Evolutionary conservation across 1,140 invertebrate species (phyloP), one percentile per base, ranked within the genome.

Genomic region (Pogonomyrmex californicus): DNA sequence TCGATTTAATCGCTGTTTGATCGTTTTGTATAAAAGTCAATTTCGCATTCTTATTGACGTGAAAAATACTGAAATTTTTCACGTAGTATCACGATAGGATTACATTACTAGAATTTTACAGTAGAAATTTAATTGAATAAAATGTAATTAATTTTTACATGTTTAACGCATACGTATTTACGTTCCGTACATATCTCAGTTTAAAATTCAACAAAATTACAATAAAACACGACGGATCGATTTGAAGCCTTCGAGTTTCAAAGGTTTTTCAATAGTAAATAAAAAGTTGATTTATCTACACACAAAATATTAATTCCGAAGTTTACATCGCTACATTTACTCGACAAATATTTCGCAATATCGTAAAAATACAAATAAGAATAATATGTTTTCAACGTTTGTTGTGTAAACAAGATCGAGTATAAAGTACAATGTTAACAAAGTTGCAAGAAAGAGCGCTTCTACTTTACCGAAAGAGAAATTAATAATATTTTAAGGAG

Each of bases 281-380:
- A 17, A 79, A 41, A 49, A 60, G 44, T 75, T 49, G 14, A 71
- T 82, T 68, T 79, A 41, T 65, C 23, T 23, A 65, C n/a, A 58
- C 2, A 9, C 58, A 70, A 60, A 83, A 75, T 60, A 44, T 60
- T 83, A 60, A 62, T 83, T 44, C 14, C 30, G 12, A 60, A 73
- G 17, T 56, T 60, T 38, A 62, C 7, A 49, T 73, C 4, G 12
- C 12, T 71, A 51, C 38, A 60, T 60, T 71, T 2, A 36, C 10
- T 47, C 33, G 47, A 30, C 54, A 54, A 60, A 73, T 60, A 60
- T 62, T 60, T 12, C 44, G 4, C 17, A 10, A 62, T 60, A 58
- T 1, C 17, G 41, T 33, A 60, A 83, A 71, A 73, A 73, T 71
- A 82, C 33, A 47, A 60, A 73, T 60, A 44, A 49, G 12, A 56